phyloP scores from a whole-genome alignment of 2,113 vertebrate genomes.

The Labrus mixtus region DNA sequence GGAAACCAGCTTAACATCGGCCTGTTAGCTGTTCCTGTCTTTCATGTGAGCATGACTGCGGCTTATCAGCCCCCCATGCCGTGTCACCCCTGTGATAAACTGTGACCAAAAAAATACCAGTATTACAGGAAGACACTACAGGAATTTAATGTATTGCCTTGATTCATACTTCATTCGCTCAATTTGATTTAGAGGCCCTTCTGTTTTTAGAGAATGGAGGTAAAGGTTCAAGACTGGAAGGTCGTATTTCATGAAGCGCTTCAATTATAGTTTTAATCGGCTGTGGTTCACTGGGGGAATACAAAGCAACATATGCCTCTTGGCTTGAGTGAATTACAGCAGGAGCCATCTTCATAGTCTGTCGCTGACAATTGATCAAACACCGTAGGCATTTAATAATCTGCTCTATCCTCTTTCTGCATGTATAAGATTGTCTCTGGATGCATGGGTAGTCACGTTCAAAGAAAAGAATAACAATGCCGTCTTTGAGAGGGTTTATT shows the following conservation, averaged over 20 bases:
- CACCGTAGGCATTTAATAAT: slow-evolving; percentile 8
- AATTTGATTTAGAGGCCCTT: slow-evolving; percentile 33
- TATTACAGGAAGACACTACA: slow-evolving; percentile 42
- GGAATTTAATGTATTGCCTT: slow-evolving; percentile 44
- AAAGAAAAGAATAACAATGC: slow-evolving; percentile 25
- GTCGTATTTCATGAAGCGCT: slow-evolving; percentile 47
- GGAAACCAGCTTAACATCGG: slow-evolving; percentile 42
- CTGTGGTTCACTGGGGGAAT: slow-evolving; percentile 20
- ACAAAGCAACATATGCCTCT: slow-evolving; percentile 30
- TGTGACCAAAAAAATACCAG: slow-evolving; percentile 44
- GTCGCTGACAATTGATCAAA: slow-evolving; percentile 40
- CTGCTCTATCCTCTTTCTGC: slow-evolving; percentile 8
- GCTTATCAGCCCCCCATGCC: slow-evolving; percentile 44
- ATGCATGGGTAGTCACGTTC: slow-evolving; percentile 4
- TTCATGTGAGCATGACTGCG: slow-evolving; percentile 45
- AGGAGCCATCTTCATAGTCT: slow-evolving; percentile 9
- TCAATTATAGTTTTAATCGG: slow-evolving; percentile 57
- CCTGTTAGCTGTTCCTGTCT: slow-evolving; percentile 39
- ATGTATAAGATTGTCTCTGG: slow-evolving; percentile 26
- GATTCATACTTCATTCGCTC: slow-evolving; percentile 39
- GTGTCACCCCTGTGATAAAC: slow-evolving; percentile 44
- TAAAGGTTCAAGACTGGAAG: slow-evolving; percentile 47
- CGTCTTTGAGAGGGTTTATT: slow-evolving; percentile 18
- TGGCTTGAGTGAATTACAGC: slow-evolving; percentile 17
- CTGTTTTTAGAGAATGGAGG: slow-evolving; percentile 41